These are phyloP conservation scores for Camptogramma bilineatum DNA, from an alignment of 2,888 invertebrate genomes.

Conservation along the genomic window DNA sequence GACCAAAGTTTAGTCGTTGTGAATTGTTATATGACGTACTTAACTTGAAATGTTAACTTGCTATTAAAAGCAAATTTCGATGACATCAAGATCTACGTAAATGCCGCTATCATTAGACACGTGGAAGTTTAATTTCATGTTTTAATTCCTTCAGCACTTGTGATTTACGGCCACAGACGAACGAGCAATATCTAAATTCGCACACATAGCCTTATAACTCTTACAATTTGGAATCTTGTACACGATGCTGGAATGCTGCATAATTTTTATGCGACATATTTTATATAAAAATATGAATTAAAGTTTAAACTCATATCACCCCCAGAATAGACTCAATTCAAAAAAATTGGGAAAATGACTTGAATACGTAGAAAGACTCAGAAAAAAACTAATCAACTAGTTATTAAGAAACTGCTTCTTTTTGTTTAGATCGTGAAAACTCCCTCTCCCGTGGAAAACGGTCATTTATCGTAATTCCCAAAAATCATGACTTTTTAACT, in stretches of 20 bases:
- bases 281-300: background rate
- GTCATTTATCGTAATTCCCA: too few relatives aligned
- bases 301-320: too few relatives aligned
- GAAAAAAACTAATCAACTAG: too few relatives aligned
- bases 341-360: too few relatives aligned
- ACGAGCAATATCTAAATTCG: constrained; percentile 15
- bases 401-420: too few relatives aligned
- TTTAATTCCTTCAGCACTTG: constrained; percentile 10
- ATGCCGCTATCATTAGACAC: constrained; percentile 1
- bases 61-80: background rate
- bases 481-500: too few relatives aligned
- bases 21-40: too few relatives aligned
- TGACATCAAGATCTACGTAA: constrained; percentile 8
- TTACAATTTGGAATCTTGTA: constrained; percentile 18
- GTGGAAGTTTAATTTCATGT: constrained; percentile 1
- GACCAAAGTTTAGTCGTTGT: too few relatives aligned
- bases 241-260: constrained; percentile 1
- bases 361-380: too few relatives aligned
- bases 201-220: constrained; percentile 14
- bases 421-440: too few relatives aligned
- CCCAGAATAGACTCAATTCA: too few relatives aligned
- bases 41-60: background rate
- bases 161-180: constrained; percentile 10
- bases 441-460: too few relatives aligned
- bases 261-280: background rate